Percentiles rank a stretch among this genome's conserved stretches.
phyloP scores from a whole-genome alignment of 2,797 vertebrate genomes.

The Myotis myotis region DNA sequence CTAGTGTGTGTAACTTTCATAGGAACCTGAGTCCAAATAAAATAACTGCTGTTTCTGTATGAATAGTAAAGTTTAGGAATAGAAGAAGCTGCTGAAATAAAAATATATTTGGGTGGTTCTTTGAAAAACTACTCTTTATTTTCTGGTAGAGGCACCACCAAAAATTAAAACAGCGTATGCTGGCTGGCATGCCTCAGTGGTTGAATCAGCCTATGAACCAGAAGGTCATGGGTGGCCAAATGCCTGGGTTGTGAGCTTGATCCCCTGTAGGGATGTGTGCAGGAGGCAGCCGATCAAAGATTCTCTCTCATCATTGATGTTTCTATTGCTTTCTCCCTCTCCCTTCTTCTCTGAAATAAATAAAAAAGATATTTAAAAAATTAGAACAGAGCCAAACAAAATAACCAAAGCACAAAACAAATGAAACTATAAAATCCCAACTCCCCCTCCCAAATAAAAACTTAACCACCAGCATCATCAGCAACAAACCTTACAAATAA shows the following conservation, averaged over 20 bases:
- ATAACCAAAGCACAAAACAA: not conserved
- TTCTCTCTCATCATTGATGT: too few relatives aligned
- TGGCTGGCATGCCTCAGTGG: too few relatives aligned
- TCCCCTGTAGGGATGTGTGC: too few relatives aligned
- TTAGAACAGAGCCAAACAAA: not conserved
- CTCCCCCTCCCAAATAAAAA: not conserved
- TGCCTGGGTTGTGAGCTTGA: too few relatives aligned
- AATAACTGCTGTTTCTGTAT: constrained; percentile 16
- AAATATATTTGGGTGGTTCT: constrained; percentile 5
- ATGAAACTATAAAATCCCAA: not conserved
- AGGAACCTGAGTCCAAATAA: not conserved
- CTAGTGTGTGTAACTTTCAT: not conserved
- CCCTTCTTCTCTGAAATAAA: too few relatives aligned
- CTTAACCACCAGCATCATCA: not conserved
- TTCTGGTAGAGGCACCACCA: not conserved
- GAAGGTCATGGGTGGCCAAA: too few relatives aligned
- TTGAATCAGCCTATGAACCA: too few relatives aligned
- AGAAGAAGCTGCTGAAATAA: constrained; percentile 12
- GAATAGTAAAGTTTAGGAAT: constrained; percentile 25
- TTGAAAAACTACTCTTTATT: constrained; percentile 26
- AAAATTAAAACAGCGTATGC: not conserved
- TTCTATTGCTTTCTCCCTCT: too few relatives aligned
- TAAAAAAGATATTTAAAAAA: too few relatives aligned
- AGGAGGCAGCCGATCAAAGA: too few relatives aligned
- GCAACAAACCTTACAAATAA: not conserved